These are phyloP conservation scores for Osmerus eperlanus DNA, from an alignment of 2,113 vertebrate genomes.

Conservation along the genomic window DNA sequence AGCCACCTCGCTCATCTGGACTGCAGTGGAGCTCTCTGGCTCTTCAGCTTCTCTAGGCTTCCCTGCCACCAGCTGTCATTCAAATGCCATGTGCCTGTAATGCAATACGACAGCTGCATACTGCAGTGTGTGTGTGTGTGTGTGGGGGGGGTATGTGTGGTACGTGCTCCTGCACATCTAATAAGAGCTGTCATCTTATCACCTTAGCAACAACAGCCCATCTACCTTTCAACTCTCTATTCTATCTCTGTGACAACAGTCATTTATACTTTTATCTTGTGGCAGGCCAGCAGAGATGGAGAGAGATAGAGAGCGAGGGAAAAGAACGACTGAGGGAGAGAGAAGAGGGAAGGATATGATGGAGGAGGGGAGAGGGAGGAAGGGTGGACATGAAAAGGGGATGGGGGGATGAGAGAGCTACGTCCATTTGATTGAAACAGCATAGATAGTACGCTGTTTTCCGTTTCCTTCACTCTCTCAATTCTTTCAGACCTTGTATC, in stretches of 20 bases:
- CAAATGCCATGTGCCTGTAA: no score
- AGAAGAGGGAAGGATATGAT: slow-evolving; percentile 45
- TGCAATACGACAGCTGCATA: no score
- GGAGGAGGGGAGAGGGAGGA: slow-evolving; percentile 34
- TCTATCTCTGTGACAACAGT: slow-evolving; percentile 32
- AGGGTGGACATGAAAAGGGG: not conserved
- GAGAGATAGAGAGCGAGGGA: slow-evolving; percentile 31
- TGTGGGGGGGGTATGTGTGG: not conserved
- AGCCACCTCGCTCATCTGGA: no score
- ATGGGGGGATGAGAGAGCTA: not conserved
- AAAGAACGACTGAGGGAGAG: not conserved
- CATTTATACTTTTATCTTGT: slow-evolving; percentile 26
- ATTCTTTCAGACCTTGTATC: not conserved
- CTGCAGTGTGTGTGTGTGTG: slow-evolving; percentile 24
- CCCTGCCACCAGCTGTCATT: no score
- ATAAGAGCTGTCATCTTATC: slow-evolving; percentile 21
- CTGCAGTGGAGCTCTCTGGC: no score
- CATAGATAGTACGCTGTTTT: not conserved
- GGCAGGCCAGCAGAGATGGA: slow-evolving; percentile 33
- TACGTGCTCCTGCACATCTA: not conserved
- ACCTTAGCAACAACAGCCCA: slow-evolving; percentile 57
- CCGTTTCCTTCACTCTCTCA: not conserved
- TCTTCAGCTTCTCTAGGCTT: no score
- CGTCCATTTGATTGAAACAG: not conserved
- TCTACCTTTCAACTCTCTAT: slow-evolving; percentile 34